These are phyloP conservation scores for Galerucella calmariensis DNA, from an alignment of 2,888 invertebrate genomes.

Conservation along the genomic window DNA sequence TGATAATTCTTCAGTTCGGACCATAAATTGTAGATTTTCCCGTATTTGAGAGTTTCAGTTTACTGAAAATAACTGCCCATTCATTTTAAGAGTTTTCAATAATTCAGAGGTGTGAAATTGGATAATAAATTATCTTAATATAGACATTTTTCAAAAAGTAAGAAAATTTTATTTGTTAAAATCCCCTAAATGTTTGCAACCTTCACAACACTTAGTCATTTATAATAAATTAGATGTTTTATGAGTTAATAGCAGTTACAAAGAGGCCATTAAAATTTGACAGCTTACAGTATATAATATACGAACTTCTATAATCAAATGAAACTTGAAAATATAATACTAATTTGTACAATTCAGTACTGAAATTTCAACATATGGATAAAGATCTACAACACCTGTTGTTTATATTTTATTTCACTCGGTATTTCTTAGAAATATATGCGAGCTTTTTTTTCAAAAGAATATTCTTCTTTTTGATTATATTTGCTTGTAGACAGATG, in stretches of 20 bases:
- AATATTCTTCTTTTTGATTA: neutral
- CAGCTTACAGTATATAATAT: neutral
- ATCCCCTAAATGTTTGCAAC: too few relatives aligned
- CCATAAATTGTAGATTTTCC: neutral
- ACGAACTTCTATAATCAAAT: neutral
- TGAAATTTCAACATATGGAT: neutral
- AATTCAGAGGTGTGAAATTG: neutral
- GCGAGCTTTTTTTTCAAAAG: neutral
- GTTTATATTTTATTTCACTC: neutral
- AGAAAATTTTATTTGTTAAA: neutral
- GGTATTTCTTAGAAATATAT: neutral
- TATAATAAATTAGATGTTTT: too few relatives aligned
- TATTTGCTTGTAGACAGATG: conserved; percentile 13
- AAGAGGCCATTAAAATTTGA: neutral
- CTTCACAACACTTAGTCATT: too few relatives aligned
- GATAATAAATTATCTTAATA: conserved; percentile 17
- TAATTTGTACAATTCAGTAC: too few relatives aligned
- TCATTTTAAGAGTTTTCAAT: conserved; percentile 1
- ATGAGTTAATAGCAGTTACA: too few relatives aligned
- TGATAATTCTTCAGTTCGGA: neutral
- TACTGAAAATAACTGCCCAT: neutral
- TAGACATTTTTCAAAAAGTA: conserved; percentile 1
- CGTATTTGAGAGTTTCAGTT: neutral
- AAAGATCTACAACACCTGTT: neutral
- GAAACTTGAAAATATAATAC: too few relatives aligned